These are phyloP conservation scores for Metridium senile DNA, from an alignment of 92 coral and sea anemone species.

Conservation along the genomic window DNA sequence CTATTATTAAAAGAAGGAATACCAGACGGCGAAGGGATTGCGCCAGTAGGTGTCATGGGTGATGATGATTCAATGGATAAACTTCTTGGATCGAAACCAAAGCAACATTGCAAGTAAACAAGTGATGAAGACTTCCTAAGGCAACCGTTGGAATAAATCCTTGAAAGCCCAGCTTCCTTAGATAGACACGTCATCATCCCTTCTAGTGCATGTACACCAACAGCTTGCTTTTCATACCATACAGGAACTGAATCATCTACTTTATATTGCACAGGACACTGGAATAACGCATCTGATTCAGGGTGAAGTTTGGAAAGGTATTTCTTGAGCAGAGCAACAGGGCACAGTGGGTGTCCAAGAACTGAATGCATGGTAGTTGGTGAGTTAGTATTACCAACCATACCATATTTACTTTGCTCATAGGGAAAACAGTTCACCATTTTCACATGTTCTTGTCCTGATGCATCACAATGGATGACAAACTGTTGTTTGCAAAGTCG, in stretches of 20 bases:
- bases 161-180: conserved; percentile 26
- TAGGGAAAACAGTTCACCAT: conserved; percentile 28
- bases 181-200: conserved; percentile 47
- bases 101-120: conserved; percentile 48
- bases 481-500: conserved; percentile 42
- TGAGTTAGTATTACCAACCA: conserved; percentile 16
- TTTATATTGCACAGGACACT: conserved; percentile 41
- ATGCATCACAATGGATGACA: conserved; percentile 25
- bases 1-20: conserved; percentile 18
- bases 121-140: conserved; percentile 34
- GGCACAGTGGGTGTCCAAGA: conserved; percentile 48
- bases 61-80: background rate
- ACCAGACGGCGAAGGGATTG: conserved; percentile 24
- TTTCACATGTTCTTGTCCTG: conserved; percentile 39
- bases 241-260: conserved; percentile 47
- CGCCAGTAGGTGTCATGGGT: conserved; percentile 12
- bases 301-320: conserved; percentile 43
- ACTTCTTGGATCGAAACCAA: conserved; percentile 29
- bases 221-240: conserved; percentile 55
- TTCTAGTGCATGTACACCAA: conserved; percentile 46
- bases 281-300: conserved; percentile 42
- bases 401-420: conserved; percentile 27
- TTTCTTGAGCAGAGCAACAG: conserved; percentile 43
- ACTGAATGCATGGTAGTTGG: conserved; percentile 37
- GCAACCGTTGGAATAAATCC: conserved; percentile 30